Evolutionary conservation across 2,888 invertebrate species (phyloP).

Genomic region (Drosophila antonietae): DNA sequence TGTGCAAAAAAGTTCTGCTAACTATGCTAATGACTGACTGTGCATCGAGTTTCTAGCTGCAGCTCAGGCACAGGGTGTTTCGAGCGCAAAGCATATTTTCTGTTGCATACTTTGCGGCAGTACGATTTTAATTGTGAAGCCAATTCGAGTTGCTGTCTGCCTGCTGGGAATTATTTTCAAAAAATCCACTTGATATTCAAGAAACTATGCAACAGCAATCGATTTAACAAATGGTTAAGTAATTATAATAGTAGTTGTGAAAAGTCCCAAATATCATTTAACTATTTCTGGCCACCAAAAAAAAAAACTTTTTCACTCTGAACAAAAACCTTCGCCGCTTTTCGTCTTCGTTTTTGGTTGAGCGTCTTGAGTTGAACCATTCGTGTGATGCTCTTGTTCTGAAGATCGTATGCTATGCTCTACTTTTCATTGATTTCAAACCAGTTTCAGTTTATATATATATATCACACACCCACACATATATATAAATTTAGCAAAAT

Average conservation of each 20-base stretch:
- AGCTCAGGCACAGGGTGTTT: conserved; percentile 42
- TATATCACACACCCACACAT: background rate
- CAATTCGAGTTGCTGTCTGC: background rate
- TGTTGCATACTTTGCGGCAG: conserved; percentile 58
- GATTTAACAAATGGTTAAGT: background rate
- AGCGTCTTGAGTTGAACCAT: too few relatives aligned
- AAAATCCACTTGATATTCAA: background rate
- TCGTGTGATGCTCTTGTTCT: too few relatives aligned
- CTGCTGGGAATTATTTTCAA: background rate
- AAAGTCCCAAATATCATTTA: background rate
- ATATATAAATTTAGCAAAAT: conserved; percentile 30
- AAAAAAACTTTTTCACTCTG: too few relatives aligned
- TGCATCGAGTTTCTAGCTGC: conserved; percentile 2
- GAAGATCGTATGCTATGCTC: background rate
- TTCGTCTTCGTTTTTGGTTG: too few relatives aligned
- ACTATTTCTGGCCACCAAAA: background rate
- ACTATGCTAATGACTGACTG: conserved; percentile 62
- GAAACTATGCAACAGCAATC: background rate
- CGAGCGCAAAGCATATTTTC: background rate
- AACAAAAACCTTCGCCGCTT: too few relatives aligned
- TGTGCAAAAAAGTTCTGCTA: conserved; percentile 44
- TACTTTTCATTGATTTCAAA: conserved; percentile 7
- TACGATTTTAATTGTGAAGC: conserved; percentile 21
- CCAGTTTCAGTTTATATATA: conserved; percentile 1
- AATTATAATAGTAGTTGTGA: background rate